Evolutionary conservation across 1,140 invertebrate species (phyloP), one percentile per base, ranked within the genome.

Genomic region (Dinoponera quadriceps): DNA sequence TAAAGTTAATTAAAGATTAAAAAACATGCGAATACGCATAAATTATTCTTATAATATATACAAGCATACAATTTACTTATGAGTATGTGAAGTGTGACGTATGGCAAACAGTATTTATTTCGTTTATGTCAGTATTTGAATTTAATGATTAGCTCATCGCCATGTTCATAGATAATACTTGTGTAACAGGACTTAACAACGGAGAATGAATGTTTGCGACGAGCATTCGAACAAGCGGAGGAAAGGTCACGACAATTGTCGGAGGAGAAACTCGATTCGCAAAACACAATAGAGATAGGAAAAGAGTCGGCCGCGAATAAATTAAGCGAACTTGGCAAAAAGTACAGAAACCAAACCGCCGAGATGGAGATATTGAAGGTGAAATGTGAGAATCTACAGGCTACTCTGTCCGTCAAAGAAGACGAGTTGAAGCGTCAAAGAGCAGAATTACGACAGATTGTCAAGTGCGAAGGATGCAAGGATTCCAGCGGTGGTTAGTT

Each of bases 251-350:
- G 27, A n/a, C 29, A 65, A 27, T 16, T 77, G 55, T 72, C 33
- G 25, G 59, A 33, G 1, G 74, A 38, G 13, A 87, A 73, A 11
- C n/a, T 29, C 2, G 49, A 72, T 73, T 54, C 3, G 44, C 71
- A 62, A 75, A 62, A 81, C n/a, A 2, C 51, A 25, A 29, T 16
- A 18, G 57, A 44, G 48, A 48, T 82, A 7, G 57, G 83, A 88
- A 88, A 88, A 82, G 80, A 93, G 54, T 7, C 93, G 44, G 91
- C 88, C 48, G 90, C 90, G 18, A 85, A 87, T 14, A 95, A 94
- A 86, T 93, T 95, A 59, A 92, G 93, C 0, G 94, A 95, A 86
- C 84, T 95, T 18, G 94, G 92, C 71, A 95, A 94, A 85, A 93
- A 92, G 86, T 91, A 94, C 7, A 87, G 93, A 83, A 93, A 95